Evolutionary conservation across 2,888 invertebrate species (phyloP).

Genomic region (Phoenoteleia sp.): DNA sequence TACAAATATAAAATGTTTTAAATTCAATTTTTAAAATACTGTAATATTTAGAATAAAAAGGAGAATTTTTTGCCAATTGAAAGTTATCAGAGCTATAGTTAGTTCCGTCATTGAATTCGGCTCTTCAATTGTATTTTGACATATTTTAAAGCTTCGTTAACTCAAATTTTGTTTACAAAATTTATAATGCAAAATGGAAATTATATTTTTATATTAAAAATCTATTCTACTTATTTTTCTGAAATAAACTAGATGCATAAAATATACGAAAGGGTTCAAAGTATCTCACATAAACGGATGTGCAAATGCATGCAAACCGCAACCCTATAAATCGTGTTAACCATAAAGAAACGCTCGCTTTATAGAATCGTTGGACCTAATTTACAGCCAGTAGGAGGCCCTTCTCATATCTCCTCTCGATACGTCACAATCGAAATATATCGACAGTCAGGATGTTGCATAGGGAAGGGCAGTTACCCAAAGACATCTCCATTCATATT

Average conservation of each 20-base stretch:
- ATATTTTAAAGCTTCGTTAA: too few relatives aligned
- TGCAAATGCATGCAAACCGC: conserved; percentile 58
- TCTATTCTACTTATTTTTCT: too few relatives aligned
- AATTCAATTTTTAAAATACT: too few relatives aligned
- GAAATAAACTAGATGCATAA: neutral
- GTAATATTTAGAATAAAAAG: too few relatives aligned
- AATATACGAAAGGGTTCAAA: conserved; percentile 24
- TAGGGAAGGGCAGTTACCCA: conserved; percentile 72
- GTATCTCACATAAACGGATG: conserved; percentile 10
- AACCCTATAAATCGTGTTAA: conserved; percentile 72
- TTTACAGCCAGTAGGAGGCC: conserved; percentile 78
- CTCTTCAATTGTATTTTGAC: too few relatives aligned
- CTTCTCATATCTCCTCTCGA: conserved; percentile 57
- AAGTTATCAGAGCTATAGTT: too few relatives aligned
- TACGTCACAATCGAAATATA: conserved; percentile 71
- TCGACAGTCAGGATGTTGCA: conserved; percentile 74
- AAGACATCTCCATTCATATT: conserved; percentile 72
- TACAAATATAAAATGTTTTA: too few relatives aligned
- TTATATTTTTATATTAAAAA: too few relatives aligned
- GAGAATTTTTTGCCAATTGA: too few relatives aligned
- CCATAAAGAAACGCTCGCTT: conserved; percentile 64
- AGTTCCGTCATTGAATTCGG: too few relatives aligned
- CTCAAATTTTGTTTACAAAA: too few relatives aligned
- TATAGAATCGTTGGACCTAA: conserved; percentile 78
- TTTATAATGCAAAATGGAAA: too few relatives aligned